Base-by-base conservation (phyloP, 2,888 invertebrate genomes). In the Melanostoma scalare region DNA sequence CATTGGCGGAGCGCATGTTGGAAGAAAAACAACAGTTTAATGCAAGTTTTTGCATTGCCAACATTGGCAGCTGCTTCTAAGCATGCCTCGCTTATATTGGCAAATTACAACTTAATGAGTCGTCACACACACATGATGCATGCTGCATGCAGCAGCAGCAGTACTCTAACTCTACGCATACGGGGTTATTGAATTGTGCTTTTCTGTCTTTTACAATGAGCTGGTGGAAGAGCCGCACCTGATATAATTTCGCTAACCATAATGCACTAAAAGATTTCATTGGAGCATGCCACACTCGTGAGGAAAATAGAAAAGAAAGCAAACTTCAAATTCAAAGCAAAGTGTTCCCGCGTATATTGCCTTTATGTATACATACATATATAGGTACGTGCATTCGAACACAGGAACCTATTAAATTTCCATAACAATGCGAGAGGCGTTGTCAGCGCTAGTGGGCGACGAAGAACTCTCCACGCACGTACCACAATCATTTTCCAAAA, bases 91-190 rank as follows among this genome's bases (percentile, higher is more conserved):
- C 9, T 31, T 31, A 35, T 52, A 6, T 20, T 48, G 58, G 68
- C 63, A 81, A 81, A 81, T 81, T 76, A 58, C 81, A 76, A 33
- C 67, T 82, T 78, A 82, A 82, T 82, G 82, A 82, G 73, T 82
- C 78, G 77, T 69, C 78, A 48, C 58, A 67, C 36, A 67, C 68
- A 78, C 73, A 82, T 78, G 73, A 73, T 82, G 78, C 78, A 82
- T 77, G 73, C 82, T 58, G 8, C 46, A 48, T 48, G 46, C 46
- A 60, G 61, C 20, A 48, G 63, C n/a, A 42, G 60, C 63, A 63
- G 48, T 50, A 20, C 20, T 20, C 20, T 20, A 20, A 20, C 20
- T 20, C 20, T 20, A 20, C 20, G 20, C 20, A 20, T 20, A 30
- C 31, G 60, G 20, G 63, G 78, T 82, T 78, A 78, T 78, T 82